Base-by-base conservation (phyloP, 2,113 vertebrate species). In the Gila orcuttii region DNA sequence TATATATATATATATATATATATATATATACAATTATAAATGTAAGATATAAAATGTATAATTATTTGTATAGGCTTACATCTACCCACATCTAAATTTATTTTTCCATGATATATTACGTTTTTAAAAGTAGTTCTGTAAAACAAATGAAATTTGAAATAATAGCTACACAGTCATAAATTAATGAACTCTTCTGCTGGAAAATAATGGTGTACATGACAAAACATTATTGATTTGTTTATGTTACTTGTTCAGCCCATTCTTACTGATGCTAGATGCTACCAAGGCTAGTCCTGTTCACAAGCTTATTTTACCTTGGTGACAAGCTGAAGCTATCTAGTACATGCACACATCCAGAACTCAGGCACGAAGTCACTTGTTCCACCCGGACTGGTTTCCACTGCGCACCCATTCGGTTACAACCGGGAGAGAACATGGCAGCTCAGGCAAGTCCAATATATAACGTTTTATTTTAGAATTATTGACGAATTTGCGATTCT, bases 301-400 rank as follows among this genome's bases (percentile, higher is more conserved):
- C 28, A 66, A 66, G 13, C 28, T 31, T 7, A 17, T 31, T 66
- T 66, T 7, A 66, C 13, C 25, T 31, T 15, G 62, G 28, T 66
- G 12, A 66, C 62, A 31, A 66, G 28, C 12, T 28, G 23, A 25
- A 23, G 11, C 13, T 52, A 52, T 52, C 13, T 52, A 1, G 62
- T 66, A 28, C n/a, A 66, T 33, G 28, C 64, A 66, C 28, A 66
- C 19, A 13, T 3, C 8, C 57, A 31, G 87, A 82, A 79, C 66
- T 17, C n/a, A n/a, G 39, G 10, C 5, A 6, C 21, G 25, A 23
- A 28, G 12, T 23, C 23, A 9, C 42, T 55, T 80, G 90, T 92
- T 90, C 89, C 75, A 50, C 9, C 73, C 94, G 95, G 94, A 92
- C 78, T 25, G n/a, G 86, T 85, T 94, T 92, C 3, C 6, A 0